Conservation (phyloP, 2,797 vertebrate genomes). For the Peromyscus nudipes region DNA sequence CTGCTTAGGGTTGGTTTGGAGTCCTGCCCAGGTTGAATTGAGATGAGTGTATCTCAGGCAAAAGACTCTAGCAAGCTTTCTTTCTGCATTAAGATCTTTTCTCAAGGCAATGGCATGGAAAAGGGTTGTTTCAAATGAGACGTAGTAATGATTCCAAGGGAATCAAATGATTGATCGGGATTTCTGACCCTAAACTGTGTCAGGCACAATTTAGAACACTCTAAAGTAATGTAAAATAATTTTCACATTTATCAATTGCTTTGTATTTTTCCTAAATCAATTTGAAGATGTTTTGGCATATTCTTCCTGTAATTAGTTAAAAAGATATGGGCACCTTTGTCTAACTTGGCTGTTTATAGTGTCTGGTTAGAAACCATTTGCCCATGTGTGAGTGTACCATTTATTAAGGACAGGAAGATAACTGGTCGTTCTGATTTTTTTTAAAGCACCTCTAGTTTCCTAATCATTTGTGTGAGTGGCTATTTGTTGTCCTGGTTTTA, state of each 20-base stretch:
- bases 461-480: neutral
- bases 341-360: neutral
- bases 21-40: slow-evolving; percentile 51
- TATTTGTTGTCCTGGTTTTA: neutral
- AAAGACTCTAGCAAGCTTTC: slow-evolving; percentile 46
- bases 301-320: neutral
- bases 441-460: neutral
- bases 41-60: neutral
- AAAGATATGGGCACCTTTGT: neutral
- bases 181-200: slow-evolving; percentile 48
- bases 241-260: slow-evolving; percentile 20
- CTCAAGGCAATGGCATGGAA: neutral
- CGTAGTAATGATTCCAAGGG: neutral
- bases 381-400: neutral
- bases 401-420: neutral
- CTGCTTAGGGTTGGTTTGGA: slow-evolving; percentile 27
- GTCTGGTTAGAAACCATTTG: slow-evolving; percentile 6
- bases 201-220: slow-evolving; percentile 34
- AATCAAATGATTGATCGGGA: slow-evolving; percentile 27
- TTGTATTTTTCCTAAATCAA: slow-evolving; percentile 46
- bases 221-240: neutral
- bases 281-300: neutral
- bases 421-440: neutral
- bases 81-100: neutral
- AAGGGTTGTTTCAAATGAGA: neutral